phyloP scores from a whole-genome alignment of 2,888 invertebrate species.

The Eupithecia dodoneata region DNA sequence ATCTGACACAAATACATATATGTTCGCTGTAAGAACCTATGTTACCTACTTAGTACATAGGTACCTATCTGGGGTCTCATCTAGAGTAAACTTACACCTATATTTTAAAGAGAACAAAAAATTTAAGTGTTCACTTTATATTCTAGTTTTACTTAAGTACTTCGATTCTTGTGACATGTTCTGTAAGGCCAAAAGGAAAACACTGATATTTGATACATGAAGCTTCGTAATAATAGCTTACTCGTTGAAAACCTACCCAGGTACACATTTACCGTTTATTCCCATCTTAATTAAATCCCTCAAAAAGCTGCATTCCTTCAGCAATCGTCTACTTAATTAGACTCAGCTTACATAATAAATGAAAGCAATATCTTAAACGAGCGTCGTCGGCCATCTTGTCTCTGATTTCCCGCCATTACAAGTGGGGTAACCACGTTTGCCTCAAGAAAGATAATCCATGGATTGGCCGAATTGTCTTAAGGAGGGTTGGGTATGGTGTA shows the following conservation, averaged over 20 bases:
- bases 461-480: slow-evolving; percentile 63
- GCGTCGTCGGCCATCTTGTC: slow-evolving; percentile 69
- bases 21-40: not conserved
- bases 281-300: slow-evolving; percentile 8
- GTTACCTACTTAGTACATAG: no score
- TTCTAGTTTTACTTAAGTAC: no score
- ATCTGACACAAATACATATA: not conserved
- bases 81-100: no score
- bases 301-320: slow-evolving; percentile 18
- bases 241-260: not conserved
- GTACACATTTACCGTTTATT: not conserved
- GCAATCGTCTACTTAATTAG: slow-evolving; percentile 50
- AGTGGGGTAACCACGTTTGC: slow-evolving; percentile 50
- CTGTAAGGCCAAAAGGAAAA: no score
- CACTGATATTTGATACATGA: no score
- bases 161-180: no score
- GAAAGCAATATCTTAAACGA: slow-evolving; percentile 59
- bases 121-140: no score
- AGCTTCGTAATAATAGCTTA: not conserved
- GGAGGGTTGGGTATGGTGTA: slow-evolving; percentile 57
- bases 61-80: no score
- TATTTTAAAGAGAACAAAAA: no score
- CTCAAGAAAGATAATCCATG: slow-evolving; percentile 71
- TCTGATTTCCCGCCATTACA: slow-evolving; percentile 62
- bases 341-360: slow-evolving; percentile 52